phyloP scores from a whole-genome alignment of 2,888 invertebrate species.

The Amphipyra tragopoginis region DNA sequence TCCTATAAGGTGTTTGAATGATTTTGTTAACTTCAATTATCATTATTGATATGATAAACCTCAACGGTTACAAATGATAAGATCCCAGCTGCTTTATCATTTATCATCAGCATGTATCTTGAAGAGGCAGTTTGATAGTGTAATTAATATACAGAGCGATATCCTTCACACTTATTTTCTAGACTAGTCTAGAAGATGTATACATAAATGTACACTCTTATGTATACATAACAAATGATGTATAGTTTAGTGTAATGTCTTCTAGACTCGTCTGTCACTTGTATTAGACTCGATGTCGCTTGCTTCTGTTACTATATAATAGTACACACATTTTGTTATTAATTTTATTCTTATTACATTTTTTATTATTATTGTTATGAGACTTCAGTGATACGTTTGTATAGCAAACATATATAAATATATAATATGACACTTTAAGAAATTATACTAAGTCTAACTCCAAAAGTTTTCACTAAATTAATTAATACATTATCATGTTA shows the following conservation, averaged over 20 bases:
- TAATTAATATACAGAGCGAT: conserved; percentile 50
- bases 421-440: conserved; percentile 65
- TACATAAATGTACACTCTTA: conserved; percentile 9
- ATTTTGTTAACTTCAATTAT: background rate
- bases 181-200: conserved; percentile 37
- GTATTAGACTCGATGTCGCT: conserved; percentile 64
- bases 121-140: conserved; percentile 46
- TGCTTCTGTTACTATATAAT: conserved; percentile 66
- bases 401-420: conserved; percentile 60
- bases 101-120: conserved; percentile 38
- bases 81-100: conserved; percentile 39
- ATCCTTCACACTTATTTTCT: conserved; percentile 52
- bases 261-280: conserved; percentile 44
- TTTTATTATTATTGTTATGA: conserved; percentile 65
- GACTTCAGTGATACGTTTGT: conserved; percentile 66
- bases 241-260: conserved; percentile 26
- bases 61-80: conserved; percentile 13
- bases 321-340: conserved; percentile 70
- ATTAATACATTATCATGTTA: conserved; percentile 55
- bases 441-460: conserved; percentile 69
- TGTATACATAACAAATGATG: background rate
- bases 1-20: no score
- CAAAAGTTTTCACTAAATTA: conserved; percentile 61
- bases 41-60: conserved; percentile 6
- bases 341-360: conserved; percentile 70